Evolutionary conservation across 2,888 invertebrate species (phyloP).

Genomic region (Odontomyia ornata): DNA sequence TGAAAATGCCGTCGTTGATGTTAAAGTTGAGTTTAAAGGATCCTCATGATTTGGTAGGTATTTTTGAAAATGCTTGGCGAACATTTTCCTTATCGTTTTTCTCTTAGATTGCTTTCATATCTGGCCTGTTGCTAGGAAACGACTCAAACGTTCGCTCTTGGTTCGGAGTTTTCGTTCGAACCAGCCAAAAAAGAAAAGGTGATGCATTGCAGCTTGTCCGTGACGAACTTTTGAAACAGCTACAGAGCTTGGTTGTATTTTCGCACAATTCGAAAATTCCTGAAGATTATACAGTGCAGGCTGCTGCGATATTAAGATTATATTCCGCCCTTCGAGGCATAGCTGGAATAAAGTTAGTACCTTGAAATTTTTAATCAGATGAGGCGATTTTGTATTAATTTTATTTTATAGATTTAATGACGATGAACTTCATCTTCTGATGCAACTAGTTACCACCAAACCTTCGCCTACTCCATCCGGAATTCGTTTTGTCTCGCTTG

Average conservation of each 20-base stretch:
- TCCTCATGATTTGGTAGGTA: conserved; percentile 69
- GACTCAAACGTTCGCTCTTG: conserved; percentile 90
- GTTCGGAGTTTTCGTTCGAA: conserved; percentile 91
- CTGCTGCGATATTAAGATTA: conserved; percentile 86
- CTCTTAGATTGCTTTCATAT: conserved; percentile 79
- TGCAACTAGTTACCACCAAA: conserved; percentile 86
- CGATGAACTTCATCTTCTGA: conserved; percentile 85
- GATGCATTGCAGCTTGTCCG: conserved; percentile 71
- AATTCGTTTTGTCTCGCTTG: conserved; percentile 90
- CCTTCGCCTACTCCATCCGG: conserved; percentile 92
- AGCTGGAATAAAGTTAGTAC: conserved; percentile 83
- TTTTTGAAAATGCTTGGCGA: too few species aligned
- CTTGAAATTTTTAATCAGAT: too few species aligned
- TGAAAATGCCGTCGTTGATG: conserved; percentile 89
- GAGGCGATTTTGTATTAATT: too few species aligned
- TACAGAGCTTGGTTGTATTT: conserved; percentile 72
- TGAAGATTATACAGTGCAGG: conserved; percentile 79
- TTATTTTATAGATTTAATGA: conserved; percentile 91
- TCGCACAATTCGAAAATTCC: conserved; percentile 70
- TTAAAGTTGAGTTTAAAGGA: conserved; percentile 82
- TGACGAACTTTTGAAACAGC: conserved; percentile 77
- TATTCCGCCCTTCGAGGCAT: conserved; percentile 94
- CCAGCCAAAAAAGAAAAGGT: conserved; percentile 73
- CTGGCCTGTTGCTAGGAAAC: conserved; percentile 87
- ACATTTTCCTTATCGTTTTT: too few species aligned